phyloP scores from a whole-genome alignment of 2,888 invertebrate species.

The Sarcophaga caerulescens region DNA sequence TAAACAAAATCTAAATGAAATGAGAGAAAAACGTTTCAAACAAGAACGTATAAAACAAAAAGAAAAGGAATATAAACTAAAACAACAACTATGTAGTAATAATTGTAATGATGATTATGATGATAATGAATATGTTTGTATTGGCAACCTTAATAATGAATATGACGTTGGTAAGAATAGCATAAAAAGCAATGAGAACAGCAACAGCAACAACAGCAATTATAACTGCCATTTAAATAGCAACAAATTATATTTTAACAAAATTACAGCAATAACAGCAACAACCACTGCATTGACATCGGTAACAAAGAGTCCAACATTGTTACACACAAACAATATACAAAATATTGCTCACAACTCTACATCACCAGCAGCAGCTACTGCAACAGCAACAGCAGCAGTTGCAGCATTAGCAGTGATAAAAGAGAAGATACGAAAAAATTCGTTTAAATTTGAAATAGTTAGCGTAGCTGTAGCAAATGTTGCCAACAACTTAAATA shows the following conservation, averaged over 20 bases:
- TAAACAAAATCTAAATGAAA: constrained; percentile 57
- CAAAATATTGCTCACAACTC: not conserved
- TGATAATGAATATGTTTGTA: constrained; percentile 31
- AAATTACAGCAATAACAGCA: constrained; percentile 61
- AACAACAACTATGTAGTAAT: constrained; percentile 1
- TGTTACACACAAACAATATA: not conserved
- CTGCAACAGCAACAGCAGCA: constrained; percentile 37
- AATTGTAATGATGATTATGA: constrained; percentile 23
- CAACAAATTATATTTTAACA: constrained; percentile 61
- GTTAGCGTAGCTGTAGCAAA: constrained; percentile 36
- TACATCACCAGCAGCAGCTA: constrained; percentile 5
- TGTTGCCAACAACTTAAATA: constrained; percentile 64
- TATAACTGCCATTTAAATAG: constrained; percentile 66
- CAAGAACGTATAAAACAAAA: constrained; percentile 43
- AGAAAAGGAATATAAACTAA: not conserved
- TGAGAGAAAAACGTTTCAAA: constrained; percentile 24
- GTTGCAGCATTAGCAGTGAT: constrained; percentile 24
- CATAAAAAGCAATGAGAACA: constrained; percentile 47
- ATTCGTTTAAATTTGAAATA: constrained; percentile 7
- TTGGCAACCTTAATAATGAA: constrained; percentile 30
- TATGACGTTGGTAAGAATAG: constrained; percentile 60
- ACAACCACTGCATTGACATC: constrained; percentile 47
- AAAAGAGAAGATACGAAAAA: not conserved
- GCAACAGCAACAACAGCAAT: constrained; percentile 50
- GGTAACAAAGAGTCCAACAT: constrained; percentile 1